Percentiles rank a stretch among this genome's conserved stretches.
Conservation (phyloP, 64 coral and sea anemone genomes). For the Pachyseris speciosa region DNA sequence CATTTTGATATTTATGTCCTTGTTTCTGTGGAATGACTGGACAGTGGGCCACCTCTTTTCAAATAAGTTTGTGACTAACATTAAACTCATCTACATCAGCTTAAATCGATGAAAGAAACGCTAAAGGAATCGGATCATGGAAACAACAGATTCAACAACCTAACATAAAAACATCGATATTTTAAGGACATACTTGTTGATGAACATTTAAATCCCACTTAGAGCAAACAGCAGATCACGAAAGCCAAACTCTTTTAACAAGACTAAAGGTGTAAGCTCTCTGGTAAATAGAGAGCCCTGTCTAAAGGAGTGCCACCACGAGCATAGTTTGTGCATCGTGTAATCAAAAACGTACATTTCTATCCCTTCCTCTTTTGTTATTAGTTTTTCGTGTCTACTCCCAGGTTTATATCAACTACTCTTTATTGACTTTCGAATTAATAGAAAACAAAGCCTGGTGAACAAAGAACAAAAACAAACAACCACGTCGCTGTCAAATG, state of each 20-base stretch:
- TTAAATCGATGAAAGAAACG: too few relatives aligned
- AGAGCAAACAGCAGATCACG: background rate
- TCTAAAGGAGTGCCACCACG: too few relatives aligned
- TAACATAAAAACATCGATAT: too few relatives aligned
- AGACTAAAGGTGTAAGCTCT: background rate
- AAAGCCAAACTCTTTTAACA: background rate
- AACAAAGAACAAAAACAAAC: background rate
- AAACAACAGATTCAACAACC: too few relatives aligned
- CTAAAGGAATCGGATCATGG: too few relatives aligned
- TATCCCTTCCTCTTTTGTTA: background rate
- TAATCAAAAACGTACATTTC: background rate
- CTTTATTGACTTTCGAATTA: background rate
- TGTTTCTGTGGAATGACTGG: too few relatives aligned
- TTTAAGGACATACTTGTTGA: constrained; percentile 9
- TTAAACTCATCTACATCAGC: too few relatives aligned
- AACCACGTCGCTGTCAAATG: background rate
- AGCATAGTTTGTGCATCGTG: too few relatives aligned
- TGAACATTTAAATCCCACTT: background rate
- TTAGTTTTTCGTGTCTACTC: background rate
- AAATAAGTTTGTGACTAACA: too few relatives aligned
- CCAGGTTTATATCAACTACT: background rate
- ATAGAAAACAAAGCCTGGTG: background rate
- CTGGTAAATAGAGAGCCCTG: too few relatives aligned
- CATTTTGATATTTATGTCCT: too few relatives aligned
- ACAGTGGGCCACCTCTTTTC: too few relatives aligned